phyloP scores from a whole-genome alignment of 1,140 invertebrate genomes.

The Drosophila fuyamai region DNA sequence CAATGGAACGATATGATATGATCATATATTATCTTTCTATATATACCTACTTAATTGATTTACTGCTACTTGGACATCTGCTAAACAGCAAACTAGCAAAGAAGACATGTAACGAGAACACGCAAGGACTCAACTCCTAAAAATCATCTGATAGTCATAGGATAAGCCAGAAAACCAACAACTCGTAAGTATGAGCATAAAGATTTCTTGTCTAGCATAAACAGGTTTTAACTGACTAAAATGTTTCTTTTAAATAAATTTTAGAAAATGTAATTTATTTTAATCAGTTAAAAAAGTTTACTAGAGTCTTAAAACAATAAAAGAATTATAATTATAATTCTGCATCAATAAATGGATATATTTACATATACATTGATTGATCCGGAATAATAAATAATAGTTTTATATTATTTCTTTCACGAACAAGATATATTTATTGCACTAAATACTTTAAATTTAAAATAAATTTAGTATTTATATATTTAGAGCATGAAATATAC shows the following conservation, averaged over 20 bases:
- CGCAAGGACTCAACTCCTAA: conserved; percentile 49
- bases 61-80: conserved; percentile 46
- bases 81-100: conserved; percentile 30
- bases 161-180: background rate
- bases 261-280: too few relatives aligned
- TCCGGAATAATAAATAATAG: too few relatives aligned
- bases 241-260: too few relatives aligned
- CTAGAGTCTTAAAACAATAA: too few relatives aligned
- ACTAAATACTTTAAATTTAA: background rate
- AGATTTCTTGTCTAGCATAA: background rate
- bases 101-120: conserved; percentile 25
- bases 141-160: background rate
- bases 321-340: background rate
- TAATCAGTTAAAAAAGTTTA: too few relatives aligned
- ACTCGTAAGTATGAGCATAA: background rate
- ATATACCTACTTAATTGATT: conserved; percentile 47
- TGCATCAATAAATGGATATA: too few relatives aligned
- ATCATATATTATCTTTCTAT: conserved; percentile 12
- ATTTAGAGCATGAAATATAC: too few relatives aligned
- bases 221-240: too few relatives aligned
- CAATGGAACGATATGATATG: conserved; percentile 7
- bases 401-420: too few relatives aligned
- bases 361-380: too few relatives aligned
- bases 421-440: too few relatives aligned
- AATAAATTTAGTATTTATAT: too few relatives aligned